These are phyloP conservation scores for Pterobdella sp. DNA, from an alignment of 2,888 invertebrate genomes.

Conservation along the genomic window DNA sequence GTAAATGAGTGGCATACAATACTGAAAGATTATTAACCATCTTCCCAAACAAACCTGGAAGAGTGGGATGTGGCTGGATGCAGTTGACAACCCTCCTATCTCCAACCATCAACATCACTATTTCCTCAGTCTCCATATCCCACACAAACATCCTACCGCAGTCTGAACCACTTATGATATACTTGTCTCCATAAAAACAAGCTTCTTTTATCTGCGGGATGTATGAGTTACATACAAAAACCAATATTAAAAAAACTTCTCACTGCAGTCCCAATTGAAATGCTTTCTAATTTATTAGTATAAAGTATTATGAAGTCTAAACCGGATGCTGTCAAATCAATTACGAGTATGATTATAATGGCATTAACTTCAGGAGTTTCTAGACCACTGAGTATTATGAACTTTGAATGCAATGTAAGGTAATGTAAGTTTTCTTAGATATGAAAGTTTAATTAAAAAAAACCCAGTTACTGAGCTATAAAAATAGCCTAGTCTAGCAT, in stretches of 20 bases:
- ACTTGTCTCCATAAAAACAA: constrained; percentile 72
- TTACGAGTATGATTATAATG: no score
- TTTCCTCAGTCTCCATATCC: constrained; percentile 64
- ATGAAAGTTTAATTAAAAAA: no score
- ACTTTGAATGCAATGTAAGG: no score
- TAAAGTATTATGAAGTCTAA: no score
- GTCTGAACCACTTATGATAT: constrained; percentile 78
- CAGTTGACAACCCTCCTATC: constrained; percentile 76
- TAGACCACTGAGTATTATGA: no score
- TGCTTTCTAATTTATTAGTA: neutral
- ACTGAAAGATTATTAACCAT: neutral
- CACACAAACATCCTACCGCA: constrained; percentile 79
- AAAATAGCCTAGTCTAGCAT: no score
- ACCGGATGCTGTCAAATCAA: no score
- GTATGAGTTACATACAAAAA: no score
- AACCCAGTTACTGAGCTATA: no score
- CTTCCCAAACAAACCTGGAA: constrained; percentile 49
- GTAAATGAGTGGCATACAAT: no score
- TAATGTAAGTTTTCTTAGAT: no score
- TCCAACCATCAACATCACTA: constrained; percentile 69
- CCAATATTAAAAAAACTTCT: neutral
- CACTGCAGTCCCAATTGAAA: neutral
- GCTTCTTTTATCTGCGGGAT: constrained; percentile 72
- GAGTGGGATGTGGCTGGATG: constrained; percentile 70
- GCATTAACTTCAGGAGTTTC: no score